Evolutionary conservation across 2,113 vertebrate species (phyloP).

Genomic region (Penelope pileata): DNA sequence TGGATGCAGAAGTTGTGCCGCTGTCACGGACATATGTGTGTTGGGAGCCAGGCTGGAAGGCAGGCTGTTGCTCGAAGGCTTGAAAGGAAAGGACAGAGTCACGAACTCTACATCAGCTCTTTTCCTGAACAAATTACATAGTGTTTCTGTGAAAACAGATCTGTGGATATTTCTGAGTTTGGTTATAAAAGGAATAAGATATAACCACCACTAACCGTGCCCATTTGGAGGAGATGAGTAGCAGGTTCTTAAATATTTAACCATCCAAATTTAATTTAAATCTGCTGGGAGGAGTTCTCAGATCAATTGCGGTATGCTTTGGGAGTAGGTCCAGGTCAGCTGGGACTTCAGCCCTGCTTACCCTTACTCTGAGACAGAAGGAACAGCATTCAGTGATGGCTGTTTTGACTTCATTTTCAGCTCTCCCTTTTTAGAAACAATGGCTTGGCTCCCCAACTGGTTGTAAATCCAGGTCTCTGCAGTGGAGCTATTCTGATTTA

Average conservation of each 20-base stretch:
- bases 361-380: not conserved
- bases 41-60: not conserved
- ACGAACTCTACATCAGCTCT: not conserved
- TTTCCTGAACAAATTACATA: not conserved
- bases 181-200: not conserved
- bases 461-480: conserved; percentile 26
- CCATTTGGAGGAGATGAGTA: not conserved
- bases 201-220: not conserved
- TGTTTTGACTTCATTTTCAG: not conserved
- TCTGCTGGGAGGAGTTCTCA: not conserved
- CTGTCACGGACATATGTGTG: rapidly evolving
- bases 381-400: not conserved
- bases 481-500: conserved; percentile 44
- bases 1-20: not conserved
- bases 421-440: not conserved
- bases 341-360: not conserved
- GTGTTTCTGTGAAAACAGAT: not conserved
- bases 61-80: not conserved
- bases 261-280: not conserved
- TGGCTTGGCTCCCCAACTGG: not conserved
- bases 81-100: not conserved
- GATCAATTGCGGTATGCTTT: not conserved
- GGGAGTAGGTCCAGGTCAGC: not conserved
- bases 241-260: conserved; percentile 30
- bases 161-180: not conserved